These are phyloP conservation scores for Agriotes lineatus DNA, from an alignment of 2,888 invertebrate species.

Conservation along the genomic window DNA sequence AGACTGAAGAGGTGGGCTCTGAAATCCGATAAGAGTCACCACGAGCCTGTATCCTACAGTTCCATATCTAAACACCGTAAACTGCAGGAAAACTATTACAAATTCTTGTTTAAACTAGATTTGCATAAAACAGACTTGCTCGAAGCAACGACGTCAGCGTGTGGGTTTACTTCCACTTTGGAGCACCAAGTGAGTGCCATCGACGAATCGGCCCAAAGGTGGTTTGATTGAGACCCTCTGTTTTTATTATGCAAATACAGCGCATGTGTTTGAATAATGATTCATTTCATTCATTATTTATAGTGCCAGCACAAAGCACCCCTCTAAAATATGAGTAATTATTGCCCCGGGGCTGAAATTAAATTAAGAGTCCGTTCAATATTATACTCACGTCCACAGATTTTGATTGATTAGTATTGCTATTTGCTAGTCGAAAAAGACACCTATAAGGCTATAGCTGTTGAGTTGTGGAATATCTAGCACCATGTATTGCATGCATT, in stretches of 20 bases:
- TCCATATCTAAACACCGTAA: conserved; percentile 22
- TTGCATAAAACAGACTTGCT: conserved; percentile 31
- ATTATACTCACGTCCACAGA: conserved; percentile 13
- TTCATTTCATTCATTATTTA: conserved; percentile 45
- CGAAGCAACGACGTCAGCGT: conserved; percentile 15
- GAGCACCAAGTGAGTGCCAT: conserved; percentile 8
- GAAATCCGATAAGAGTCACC: background rate
- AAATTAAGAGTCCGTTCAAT: conserved; percentile 31
- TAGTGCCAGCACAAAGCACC: conserved; percentile 26
- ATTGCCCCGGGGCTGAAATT: conserved; percentile 35
- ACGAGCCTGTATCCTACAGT: background rate
- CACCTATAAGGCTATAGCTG: too few relatives aligned
- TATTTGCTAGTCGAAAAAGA: too few relatives aligned
- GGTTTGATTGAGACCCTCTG: conserved; percentile 24
- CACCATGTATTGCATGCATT: too few relatives aligned
- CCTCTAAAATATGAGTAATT: conserved; percentile 40
- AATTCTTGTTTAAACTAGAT: conserved; percentile 28
- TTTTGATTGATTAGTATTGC: conserved; percentile 22
- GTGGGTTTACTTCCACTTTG: conserved; percentile 30
- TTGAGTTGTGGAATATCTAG: too few relatives aligned
- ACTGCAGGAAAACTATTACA: conserved; percentile 23
- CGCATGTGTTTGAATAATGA: conserved; percentile 49
- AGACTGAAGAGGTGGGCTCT: background rate
- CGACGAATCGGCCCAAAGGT: conserved; percentile 17
- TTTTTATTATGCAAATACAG: conserved; percentile 44